Evolutionary conservation across 2,888 invertebrate species (phyloP).

Genomic region (Leptopilina myrica): DNA sequence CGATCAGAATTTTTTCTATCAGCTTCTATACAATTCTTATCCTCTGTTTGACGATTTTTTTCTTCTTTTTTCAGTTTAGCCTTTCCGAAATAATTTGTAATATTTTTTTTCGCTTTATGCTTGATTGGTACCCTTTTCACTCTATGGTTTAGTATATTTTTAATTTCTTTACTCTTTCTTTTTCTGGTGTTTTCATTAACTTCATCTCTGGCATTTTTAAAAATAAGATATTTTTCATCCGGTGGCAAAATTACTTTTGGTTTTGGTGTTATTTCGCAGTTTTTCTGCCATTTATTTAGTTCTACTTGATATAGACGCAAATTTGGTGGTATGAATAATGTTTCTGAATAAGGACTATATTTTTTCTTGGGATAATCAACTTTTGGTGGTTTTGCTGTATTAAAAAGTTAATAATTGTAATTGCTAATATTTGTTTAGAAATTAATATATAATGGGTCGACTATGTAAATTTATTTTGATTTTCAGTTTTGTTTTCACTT

Average conservation of each 20-base stretch:
- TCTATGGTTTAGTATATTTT: neutral
- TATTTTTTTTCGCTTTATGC: neutral
- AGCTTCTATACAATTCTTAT: neutral
- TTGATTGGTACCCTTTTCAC: neutral
- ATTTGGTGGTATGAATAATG: constrained; percentile 55
- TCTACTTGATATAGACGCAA: constrained; percentile 59
- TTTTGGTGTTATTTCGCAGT: constrained; percentile 54
- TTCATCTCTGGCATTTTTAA: neutral
- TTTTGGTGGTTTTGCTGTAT: constrained; percentile 60
- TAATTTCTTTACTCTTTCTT: neutral
- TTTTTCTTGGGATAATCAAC: constrained; percentile 44
- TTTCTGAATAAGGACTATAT: constrained; percentile 64
- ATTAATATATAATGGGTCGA: no score
- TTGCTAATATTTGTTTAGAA: no score
- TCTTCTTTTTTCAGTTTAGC: neutral
- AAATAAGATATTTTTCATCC: constrained; percentile 13
- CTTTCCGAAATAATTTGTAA: neutral
- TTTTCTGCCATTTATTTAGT: constrained; percentile 61
- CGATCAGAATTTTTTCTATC: neutral
- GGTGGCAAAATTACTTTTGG: constrained; percentile 64
- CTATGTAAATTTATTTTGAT: no score
- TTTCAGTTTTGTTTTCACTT: no score
- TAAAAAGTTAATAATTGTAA: constrained; percentile 2
- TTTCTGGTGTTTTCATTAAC: constrained; percentile 25
- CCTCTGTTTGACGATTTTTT: no score